Evolutionary conservation across 2,888 invertebrate species (phyloP).

Genomic region (Thera britannica): DNA sequence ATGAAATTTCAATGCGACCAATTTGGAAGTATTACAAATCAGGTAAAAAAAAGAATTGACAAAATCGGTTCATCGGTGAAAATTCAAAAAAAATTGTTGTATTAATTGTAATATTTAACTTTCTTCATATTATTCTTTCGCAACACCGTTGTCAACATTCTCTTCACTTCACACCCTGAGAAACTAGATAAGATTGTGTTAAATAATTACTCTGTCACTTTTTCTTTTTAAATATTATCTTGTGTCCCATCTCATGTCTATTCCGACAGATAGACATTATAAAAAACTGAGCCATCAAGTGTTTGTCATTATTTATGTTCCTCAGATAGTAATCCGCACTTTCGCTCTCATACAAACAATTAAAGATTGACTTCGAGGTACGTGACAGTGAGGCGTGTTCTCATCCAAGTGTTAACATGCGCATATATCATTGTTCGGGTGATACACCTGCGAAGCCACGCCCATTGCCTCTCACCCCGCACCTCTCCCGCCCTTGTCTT

Average conservation of each 20-base stretch:
- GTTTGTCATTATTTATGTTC: slow-evolving; percentile 42
- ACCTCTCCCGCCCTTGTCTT: slow-evolving; percentile 60
- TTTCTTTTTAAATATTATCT: slow-evolving; percentile 59
- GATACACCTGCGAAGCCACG: slow-evolving; percentile 79
- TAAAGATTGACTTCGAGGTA: slow-evolving; percentile 56
- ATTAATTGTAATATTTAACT: background rate
- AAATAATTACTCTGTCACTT: slow-evolving; percentile 68
- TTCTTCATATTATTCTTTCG: slow-evolving; percentile 37
- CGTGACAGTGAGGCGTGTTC: slow-evolving; percentile 82
- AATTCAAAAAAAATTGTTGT: no score
- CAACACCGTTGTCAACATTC: slow-evolving; percentile 42
- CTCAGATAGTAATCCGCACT: slow-evolving; percentile 54
- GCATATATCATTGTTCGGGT: slow-evolving; percentile 78
- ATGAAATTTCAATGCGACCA: no score
- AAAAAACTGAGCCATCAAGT: slow-evolving; percentile 43
- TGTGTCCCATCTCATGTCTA: slow-evolving; percentile 53
- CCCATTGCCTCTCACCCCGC: slow-evolving; percentile 54
- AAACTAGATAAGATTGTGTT: slow-evolving; percentile 38
- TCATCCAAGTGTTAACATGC: slow-evolving; percentile 74
- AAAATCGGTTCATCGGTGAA: no score
- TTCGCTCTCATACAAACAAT: slow-evolving; percentile 68
- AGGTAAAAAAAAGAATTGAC: no score
- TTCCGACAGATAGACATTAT: slow-evolving; percentile 40
- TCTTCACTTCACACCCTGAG: slow-evolving; percentile 29
- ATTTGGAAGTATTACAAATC: no score